phyloP scores from a whole-genome alignment of 2,113 vertebrate species.

The Thryonomys swinderianus region DNA sequence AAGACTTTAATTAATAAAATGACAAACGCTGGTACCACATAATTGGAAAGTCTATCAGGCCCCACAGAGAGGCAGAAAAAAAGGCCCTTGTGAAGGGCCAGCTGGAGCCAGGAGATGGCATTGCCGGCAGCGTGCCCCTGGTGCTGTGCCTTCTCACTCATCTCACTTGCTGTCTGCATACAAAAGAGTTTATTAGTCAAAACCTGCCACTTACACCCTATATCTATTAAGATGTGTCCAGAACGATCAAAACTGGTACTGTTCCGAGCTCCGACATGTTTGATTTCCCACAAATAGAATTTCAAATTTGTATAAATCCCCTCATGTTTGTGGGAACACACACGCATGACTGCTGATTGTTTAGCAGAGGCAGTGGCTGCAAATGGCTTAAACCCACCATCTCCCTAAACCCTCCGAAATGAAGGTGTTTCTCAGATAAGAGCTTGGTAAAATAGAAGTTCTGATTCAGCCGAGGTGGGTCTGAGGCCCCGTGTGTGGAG shows the following conservation, averaged over 20 bases:
- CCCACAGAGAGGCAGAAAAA: slow-evolving; percentile 38
- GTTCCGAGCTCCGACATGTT: neutral
- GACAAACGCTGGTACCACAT: slow-evolving; percentile 72
- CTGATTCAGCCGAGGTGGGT: neutral
- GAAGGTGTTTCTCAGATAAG: neutral
- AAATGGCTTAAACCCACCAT: slow-evolving; percentile 9
- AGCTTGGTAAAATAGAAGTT: slow-evolving; percentile 22
- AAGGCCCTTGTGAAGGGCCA: slow-evolving; percentile 54
- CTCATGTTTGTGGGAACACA: neutral
- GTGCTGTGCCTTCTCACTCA: slow-evolving; percentile 41
- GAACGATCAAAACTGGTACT: slow-evolving; percentile 25
- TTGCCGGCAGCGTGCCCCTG: slow-evolving; percentile 66
- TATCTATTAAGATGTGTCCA: slow-evolving; percentile 63
- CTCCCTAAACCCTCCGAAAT: neutral
- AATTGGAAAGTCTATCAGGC: slow-evolving; percentile 81
- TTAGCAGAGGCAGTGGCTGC: neutral
- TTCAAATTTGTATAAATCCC: neutral
- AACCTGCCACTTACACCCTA: slow-evolving; percentile 70
- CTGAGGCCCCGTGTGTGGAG: neutral
- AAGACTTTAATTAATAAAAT: slow-evolving; percentile 84
- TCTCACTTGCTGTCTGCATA: slow-evolving; percentile 72
- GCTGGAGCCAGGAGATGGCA: slow-evolving; percentile 69
- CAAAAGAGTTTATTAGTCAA: slow-evolving; percentile 77
- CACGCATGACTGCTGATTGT: neutral
- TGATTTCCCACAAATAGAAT: slow-evolving; percentile 10